A percentile compares a stretch with the other conserved stretches of the same genome.
Conservation (phyloP, 1,140 invertebrate species). For the Nephila pilipes region DNA sequence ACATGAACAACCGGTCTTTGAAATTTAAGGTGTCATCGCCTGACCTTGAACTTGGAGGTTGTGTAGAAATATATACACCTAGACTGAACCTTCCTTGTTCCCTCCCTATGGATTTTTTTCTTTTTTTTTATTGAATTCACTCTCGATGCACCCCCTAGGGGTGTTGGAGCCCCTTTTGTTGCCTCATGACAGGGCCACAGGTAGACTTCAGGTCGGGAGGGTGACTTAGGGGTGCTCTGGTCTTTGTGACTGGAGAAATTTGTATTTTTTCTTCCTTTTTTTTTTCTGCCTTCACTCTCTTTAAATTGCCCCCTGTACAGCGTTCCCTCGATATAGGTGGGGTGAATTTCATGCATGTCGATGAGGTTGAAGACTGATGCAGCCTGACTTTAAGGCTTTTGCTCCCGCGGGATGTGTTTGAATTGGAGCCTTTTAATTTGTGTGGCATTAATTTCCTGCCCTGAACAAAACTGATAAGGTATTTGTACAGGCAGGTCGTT, state of each 20-base stretch:
- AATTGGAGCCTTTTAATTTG: conserved; percentile 25
- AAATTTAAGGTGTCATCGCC: conserved; percentile 70
- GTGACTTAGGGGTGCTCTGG: conserved; percentile 16
- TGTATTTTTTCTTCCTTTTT: conserved; percentile 28
- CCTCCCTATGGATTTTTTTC: conserved; percentile 13
- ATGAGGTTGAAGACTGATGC: conserved; percentile 17
- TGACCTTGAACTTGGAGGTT: conserved; percentile 65
- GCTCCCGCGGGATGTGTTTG: background rate
- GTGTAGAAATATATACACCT: conserved; percentile 42
- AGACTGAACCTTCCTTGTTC: background rate
- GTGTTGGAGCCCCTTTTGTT: conserved; percentile 27
- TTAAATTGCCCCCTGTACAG: background rate
- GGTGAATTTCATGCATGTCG: conserved; percentile 71
- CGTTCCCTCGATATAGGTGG: conserved; percentile 27
- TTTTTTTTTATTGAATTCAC: conserved; percentile 54
- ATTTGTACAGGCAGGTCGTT: background rate
- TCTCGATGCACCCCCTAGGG: conserved; percentile 56
- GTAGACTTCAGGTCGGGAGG: conserved; percentile 15
- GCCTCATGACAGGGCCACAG: background rate
- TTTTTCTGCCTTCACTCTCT: conserved; percentile 46
- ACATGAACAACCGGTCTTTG: conserved; percentile 61
- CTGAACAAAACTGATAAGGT: background rate
- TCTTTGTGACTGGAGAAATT: conserved; percentile 40
- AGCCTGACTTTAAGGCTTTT: background rate
- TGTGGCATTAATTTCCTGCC: background rate